phyloP scores from a whole-genome alignment of 2,113 vertebrate genomes.

The Rhea pennata region DNA sequence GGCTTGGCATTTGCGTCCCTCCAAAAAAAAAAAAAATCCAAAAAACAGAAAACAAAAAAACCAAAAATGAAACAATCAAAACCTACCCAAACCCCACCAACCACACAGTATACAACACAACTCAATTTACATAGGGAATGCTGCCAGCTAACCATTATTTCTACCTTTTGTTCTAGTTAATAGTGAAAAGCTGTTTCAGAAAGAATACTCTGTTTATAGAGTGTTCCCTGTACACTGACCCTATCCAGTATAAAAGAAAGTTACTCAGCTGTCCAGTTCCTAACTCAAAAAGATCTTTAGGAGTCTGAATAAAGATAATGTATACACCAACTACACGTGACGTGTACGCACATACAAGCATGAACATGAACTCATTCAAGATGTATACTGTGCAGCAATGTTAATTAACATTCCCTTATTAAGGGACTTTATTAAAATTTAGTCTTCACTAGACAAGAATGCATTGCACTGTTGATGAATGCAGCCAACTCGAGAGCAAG shows the following conservation, averaged over 20 bases:
- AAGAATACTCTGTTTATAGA: neutral
- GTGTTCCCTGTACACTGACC: neutral
- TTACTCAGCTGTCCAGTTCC: neutral
- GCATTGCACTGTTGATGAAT: neutral
- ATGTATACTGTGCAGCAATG: rapidly evolving
- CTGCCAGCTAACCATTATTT: neutral
- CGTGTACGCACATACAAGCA: rapidly evolving
- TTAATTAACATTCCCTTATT: neutral
- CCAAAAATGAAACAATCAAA: too few relatives aligned
- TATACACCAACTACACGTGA: rapidly evolving
- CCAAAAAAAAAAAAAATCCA: neutral
- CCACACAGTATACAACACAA: neutral
- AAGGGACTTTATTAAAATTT: neutral
- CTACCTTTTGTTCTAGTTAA: too few relatives aligned
- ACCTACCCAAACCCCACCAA: neutral
- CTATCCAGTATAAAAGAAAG: neutral
- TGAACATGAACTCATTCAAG: rapidly evolving
- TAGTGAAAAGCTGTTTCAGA: neutral
- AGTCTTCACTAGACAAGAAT: neutral
- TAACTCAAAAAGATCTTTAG: neutral
- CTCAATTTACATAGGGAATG: neutral
- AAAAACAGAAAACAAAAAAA: too few relatives aligned
- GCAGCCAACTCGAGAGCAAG: neutral
- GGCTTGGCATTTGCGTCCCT: rapidly evolving
- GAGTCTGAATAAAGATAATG: neutral